Evolutionary conservation across 2,113 vertebrate genomes (phyloP).

Genomic region (Thinocorus orbignyianus): DNA sequence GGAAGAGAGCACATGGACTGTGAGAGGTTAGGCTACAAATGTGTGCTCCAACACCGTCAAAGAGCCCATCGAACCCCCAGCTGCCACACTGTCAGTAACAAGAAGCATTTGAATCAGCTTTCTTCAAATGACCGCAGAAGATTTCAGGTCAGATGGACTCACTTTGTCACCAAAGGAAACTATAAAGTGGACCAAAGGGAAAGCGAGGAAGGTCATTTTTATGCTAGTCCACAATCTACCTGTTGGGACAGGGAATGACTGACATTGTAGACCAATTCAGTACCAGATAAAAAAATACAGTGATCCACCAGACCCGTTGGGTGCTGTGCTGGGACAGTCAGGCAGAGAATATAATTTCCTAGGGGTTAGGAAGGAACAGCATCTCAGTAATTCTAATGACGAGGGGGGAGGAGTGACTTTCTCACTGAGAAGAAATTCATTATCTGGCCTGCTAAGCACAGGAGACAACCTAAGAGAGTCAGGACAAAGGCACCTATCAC

Average conservation of each 20-base stretch:
- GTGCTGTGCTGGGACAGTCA: not conserved
- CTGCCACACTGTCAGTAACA: not conserved
- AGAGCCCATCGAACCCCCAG: rapidly evolving
- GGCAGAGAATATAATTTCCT: rapidly evolving
- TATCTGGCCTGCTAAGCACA: not conserved
- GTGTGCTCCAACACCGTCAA: not conserved
- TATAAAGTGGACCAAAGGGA: not conserved
- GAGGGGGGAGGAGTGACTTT: not conserved
- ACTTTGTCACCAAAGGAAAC: not conserved
- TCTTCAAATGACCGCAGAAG: not conserved
- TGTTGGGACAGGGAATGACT: rapidly evolving
- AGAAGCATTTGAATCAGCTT: not conserved
- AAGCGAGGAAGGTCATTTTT: not conserved
- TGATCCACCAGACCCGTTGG: rapidly evolving
- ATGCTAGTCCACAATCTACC: not conserved
- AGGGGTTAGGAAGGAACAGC: not conserved
- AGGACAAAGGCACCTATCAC: not conserved
- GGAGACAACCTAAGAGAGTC: not conserved
- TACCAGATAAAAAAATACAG: not conserved
- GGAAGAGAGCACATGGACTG: rapidly evolving
- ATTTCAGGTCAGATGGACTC: not conserved
- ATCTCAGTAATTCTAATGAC: not conserved
- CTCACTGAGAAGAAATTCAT: not conserved
- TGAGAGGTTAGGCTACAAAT: not conserved
- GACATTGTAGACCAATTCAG: not conserved